Percentiles rank a stretch among this genome's conserved stretches.
phyloP scores from a whole-genome alignment of 2,113 vertebrate genomes.

The Amphilophus citrinellus region DNA sequence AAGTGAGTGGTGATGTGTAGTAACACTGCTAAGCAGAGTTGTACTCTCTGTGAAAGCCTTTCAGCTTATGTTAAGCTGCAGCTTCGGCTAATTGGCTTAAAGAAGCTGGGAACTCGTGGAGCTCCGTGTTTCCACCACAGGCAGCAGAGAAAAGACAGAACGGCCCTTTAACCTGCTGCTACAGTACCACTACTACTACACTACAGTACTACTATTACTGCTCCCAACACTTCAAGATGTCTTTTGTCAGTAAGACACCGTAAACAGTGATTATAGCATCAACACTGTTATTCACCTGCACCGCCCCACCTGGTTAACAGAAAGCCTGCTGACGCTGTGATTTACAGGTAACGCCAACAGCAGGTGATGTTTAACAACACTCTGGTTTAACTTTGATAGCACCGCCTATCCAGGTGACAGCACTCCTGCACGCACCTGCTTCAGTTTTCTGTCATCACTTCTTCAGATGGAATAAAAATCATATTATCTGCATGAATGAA shows the following conservation, averaged over 20 bases:
- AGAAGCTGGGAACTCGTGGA: conserved; percentile 26
- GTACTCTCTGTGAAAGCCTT: not conserved
- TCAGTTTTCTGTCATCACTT: too few relatives aligned
- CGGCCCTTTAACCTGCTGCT: not conserved
- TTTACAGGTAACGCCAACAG: not conserved
- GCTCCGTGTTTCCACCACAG: conserved; percentile 51
- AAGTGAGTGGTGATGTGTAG: conserved; percentile 2
- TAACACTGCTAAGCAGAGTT: not conserved
- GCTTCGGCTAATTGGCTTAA: conserved; percentile 71
- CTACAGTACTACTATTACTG: too few relatives aligned
- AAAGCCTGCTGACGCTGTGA: not conserved
- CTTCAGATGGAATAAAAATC: not conserved
- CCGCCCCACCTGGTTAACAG: not conserved
- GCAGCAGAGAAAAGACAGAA: not conserved
- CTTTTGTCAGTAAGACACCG: too few relatives aligned
- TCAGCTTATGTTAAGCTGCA: conserved; percentile 39
- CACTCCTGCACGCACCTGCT: not conserved
- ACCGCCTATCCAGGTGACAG: not conserved
- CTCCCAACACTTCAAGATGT: too few relatives aligned
- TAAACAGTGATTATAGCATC: not conserved
- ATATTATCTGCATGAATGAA: not conserved
- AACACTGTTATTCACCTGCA: not conserved
- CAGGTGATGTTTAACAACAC: not conserved
- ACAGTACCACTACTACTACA: too few relatives aligned
- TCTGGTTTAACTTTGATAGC: not conserved